These are phyloP conservation scores for Lepus townsendii DNA, from an alignment of 2,797 vertebrate species.

Conservation along the genomic window DNA sequence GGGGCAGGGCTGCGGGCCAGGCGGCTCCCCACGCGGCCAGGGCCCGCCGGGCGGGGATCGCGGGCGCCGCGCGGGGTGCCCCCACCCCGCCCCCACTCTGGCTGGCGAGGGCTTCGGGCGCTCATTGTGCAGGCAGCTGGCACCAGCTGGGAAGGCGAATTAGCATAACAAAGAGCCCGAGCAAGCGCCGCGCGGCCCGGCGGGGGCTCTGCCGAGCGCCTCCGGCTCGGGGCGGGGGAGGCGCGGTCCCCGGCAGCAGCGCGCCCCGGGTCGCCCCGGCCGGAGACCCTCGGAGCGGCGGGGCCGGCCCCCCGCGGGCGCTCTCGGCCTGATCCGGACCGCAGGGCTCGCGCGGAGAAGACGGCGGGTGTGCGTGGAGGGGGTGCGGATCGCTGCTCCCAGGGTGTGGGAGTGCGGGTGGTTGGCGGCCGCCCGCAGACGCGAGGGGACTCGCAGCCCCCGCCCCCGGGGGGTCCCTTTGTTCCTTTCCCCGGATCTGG, in stretches of 20 bases:
- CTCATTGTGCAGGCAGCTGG: constrained; percentile 86
- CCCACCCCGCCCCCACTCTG: constrained; percentile 81
- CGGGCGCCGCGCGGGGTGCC: constrained; percentile 56
- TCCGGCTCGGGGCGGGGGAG: constrained; percentile 74
- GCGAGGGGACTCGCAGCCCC: neutral
- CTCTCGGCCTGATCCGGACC: neutral
- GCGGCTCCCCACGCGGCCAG: neutral
- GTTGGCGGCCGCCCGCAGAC: neutral
- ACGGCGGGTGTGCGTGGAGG: neutral
- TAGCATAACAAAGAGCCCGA: constrained; percentile 90
- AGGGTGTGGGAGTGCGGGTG: neutral
- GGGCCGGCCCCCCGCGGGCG: neutral
- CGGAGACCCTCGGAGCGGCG: neutral
- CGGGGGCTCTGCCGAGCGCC: constrained; percentile 76
- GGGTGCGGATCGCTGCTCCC: neutral
- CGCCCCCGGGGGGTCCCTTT: neutral
- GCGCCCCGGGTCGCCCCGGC: neutral
- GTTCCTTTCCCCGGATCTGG: neutral
- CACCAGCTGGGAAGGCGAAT: constrained; percentile 90
- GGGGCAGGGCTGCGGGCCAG: neutral
- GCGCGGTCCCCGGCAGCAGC: constrained; percentile 32
- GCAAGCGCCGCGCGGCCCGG: constrained; percentile 82
- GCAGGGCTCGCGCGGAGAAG: neutral
- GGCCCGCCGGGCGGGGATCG: neutral
- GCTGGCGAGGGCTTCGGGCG: constrained; percentile 79